These are phyloP conservation scores for Choristoneura fumiferana DNA, from an alignment of 1,140 invertebrate genomes.

Conservation along the genomic window DNA sequence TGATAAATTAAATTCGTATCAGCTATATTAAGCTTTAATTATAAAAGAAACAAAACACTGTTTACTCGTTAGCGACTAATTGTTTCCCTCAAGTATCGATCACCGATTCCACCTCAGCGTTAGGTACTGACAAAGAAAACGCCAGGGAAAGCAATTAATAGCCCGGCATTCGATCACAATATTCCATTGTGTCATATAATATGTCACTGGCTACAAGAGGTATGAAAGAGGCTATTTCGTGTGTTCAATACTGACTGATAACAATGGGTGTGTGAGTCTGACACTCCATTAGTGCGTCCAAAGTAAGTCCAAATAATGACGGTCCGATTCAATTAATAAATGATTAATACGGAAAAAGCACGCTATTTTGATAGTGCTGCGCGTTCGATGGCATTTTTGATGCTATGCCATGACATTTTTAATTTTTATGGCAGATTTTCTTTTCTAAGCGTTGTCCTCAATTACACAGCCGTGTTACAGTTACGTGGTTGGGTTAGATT, in stretches of 20 bases:
- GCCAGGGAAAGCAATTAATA: constrained; percentile 4
- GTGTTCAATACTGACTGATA: constrained; percentile 39
- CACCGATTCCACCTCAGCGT: not conserved
- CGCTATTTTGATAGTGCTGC: not conserved
- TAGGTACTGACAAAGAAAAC: not conserved
- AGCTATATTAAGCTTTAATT: too few species aligned
- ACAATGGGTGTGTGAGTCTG: constrained; percentile 58
- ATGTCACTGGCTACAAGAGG: constrained; percentile 27
- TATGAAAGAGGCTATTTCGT: constrained; percentile 50
- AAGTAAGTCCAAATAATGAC: constrained; percentile 42
- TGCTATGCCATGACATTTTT: too few species aligned
- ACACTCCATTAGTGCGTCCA: constrained; percentile 58
- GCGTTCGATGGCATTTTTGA: too few species aligned
- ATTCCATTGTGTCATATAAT: constrained; percentile 37
- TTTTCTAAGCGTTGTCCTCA: too few species aligned
- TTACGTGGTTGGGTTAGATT: too few species aligned
- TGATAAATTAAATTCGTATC: too few species aligned
- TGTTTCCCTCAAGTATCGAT: too few species aligned
- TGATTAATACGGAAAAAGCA: constrained; percentile 34
- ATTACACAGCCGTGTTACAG: too few species aligned
- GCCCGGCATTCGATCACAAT: constrained; percentile 1
- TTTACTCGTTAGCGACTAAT: too few species aligned
- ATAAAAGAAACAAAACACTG: too few species aligned
- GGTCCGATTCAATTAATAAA: constrained; percentile 41
- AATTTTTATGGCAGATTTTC: too few species aligned